These are phyloP conservation scores for Luscinia luscinia DNA, from an alignment of 2,797 vertebrate species.

Conservation along the genomic window DNA sequence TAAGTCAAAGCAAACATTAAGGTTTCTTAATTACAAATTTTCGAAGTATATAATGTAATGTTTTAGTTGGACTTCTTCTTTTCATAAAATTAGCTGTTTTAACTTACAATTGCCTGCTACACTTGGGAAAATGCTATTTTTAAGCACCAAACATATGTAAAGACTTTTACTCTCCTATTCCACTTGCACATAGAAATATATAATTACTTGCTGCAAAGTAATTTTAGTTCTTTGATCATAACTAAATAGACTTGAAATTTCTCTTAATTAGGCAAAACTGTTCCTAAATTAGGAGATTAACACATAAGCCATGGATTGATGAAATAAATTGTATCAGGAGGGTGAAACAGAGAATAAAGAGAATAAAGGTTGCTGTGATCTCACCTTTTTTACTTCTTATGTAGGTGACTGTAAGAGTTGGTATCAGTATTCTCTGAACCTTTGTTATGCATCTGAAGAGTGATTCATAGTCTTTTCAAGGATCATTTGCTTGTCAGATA, in stretches of 20 bases:
- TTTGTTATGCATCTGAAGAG: background rate
- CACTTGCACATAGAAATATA: background rate
- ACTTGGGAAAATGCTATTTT: slow-evolving; percentile 10
- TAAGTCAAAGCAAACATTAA: background rate
- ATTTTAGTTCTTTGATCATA: background rate
- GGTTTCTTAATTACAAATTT: background rate
- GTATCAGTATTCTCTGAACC: background rate
- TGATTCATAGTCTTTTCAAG: background rate
- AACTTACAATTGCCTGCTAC: background rate
- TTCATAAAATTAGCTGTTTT: background rate
- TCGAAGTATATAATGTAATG: background rate
- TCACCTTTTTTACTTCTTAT: background rate
- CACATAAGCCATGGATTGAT: background rate
- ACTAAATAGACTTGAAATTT: background rate
- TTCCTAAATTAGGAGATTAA: background rate
- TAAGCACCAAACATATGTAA: background rate
- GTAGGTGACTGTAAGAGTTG: background rate
- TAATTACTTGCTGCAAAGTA: background rate
- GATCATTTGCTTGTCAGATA: background rate
- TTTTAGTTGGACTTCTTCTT: background rate
- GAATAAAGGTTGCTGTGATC: background rate
- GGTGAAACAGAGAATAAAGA: background rate
- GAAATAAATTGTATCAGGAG: background rate
- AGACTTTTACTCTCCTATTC: background rate
- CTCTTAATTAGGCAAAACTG: background rate